Conservation (phyloP, 2,888 invertebrate species). For the Clepsis dumicolana region DNA sequence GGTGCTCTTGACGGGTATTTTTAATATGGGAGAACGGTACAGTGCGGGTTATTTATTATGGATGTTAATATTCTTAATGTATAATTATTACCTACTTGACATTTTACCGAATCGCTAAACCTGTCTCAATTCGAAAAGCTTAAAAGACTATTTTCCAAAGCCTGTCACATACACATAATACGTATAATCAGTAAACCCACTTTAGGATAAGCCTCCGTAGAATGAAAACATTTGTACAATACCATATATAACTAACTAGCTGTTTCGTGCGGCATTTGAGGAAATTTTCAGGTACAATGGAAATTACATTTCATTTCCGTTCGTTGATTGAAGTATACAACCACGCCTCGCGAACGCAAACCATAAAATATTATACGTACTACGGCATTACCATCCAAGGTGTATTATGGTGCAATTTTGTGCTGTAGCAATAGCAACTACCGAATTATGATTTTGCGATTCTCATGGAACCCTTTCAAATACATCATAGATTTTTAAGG, state of each 20-base stretch:
- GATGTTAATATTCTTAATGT: too few species aligned
- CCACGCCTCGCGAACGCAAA: slow-evolving; percentile 55
- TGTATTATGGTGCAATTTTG: not conserved
- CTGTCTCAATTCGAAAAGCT: not conserved
- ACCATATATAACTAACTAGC: slow-evolving; percentile 38
- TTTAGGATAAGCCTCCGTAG: not conserved
- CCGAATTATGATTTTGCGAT: not conserved
- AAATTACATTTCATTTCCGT: slow-evolving; percentile 77
- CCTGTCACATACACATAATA: not conserved
- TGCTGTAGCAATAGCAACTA: not conserved
- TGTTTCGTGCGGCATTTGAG: slow-evolving; percentile 50
- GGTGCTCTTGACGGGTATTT: too few species aligned
- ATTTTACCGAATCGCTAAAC: not conserved
- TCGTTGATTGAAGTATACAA: slow-evolving; percentile 69
- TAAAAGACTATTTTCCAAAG: not conserved
- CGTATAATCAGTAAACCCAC: slow-evolving; percentile 4
- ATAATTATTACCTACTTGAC: too few species aligned
- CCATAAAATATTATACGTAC: slow-evolving; percentile 27
- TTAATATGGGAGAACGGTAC: too few species aligned
- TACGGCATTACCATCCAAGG: not conserved
- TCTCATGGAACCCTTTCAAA: too few species aligned
- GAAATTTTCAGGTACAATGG: slow-evolving; percentile 64
- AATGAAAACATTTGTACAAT: slow-evolving; percentile 40
- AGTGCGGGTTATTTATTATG: too few species aligned
- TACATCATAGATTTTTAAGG: too few species aligned